A percentile compares a stretch with the other conserved stretches of the same genome.
phyloP scores from a whole-genome alignment of 2,797 vertebrate genomes.

The Crypturellus tataupa region DNA sequence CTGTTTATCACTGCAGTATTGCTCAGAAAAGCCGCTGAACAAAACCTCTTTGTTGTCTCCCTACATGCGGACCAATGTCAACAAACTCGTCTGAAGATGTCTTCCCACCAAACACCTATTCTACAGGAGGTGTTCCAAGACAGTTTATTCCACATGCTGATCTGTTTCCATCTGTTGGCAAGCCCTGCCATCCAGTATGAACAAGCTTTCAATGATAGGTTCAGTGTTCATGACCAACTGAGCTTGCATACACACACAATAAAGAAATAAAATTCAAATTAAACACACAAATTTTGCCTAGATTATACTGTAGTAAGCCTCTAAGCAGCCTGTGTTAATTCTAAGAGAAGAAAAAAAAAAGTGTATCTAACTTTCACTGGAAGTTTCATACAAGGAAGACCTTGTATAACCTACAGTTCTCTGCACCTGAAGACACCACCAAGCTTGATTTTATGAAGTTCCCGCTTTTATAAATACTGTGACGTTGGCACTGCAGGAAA shows the following conservation, averaged over 20 bases:
- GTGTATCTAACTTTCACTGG: background rate
- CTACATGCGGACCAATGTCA: background rate
- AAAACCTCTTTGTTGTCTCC: background rate
- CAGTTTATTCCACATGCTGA: background rate
- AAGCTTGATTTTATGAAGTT: background rate
- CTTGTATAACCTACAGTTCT: background rate
- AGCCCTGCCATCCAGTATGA: background rate
- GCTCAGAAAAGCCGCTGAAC: background rate
- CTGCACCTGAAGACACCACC: background rate
- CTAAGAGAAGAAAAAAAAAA: background rate
- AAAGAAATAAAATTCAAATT: slow-evolving; percentile 23
- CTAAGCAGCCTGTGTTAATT: background rate
- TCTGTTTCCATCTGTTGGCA: background rate
- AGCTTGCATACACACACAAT: background rate
- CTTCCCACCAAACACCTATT: accelerated
- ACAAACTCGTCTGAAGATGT: background rate
- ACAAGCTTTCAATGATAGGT: slow-evolving; percentile 6
- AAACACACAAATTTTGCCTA: background rate
- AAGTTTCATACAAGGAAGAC: background rate
- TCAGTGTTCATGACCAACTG: background rate
- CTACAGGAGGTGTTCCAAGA: background rate
- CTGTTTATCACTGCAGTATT: accelerated
- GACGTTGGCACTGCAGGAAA: background rate
- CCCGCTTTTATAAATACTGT: background rate
- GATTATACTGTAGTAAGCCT: background rate